phyloP scores from a whole-genome alignment of 2,888 invertebrate genomes.

The Aethes cnicana region DNA sequence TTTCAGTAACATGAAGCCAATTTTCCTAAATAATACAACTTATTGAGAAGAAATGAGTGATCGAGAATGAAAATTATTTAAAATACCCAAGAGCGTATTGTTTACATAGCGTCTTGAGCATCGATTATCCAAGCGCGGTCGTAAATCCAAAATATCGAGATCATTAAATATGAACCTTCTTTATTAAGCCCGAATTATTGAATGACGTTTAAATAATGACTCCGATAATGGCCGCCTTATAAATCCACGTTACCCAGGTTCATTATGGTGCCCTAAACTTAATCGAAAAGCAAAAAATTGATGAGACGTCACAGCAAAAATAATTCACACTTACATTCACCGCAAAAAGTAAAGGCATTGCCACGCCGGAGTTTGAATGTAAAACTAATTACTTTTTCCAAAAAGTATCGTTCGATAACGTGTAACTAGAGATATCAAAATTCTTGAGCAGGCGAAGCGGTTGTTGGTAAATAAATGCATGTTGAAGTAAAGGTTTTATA shows the following conservation, averaged over 20 bases:
- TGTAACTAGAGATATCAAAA: neutral
- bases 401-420: neutral
- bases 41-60: neutral
- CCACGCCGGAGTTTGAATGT: neutral
- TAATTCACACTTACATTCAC: slow-evolving; percentile 46
- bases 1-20: no score
- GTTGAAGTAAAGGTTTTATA: no score
- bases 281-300: slow-evolving; percentile 61
- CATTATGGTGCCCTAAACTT: slow-evolving; percentile 54
- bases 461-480: no score
- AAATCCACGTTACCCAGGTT: slow-evolving; percentile 44
- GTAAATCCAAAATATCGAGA: slow-evolving; percentile 17
- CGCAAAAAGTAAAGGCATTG: slow-evolving; percentile 14
- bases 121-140: neutral
- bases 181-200: slow-evolving; percentile 26
- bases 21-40: no score
- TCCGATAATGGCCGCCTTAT: slow-evolving; percentile 39
- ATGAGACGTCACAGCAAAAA: slow-evolving; percentile 57
- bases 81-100: slow-evolving; percentile 1
- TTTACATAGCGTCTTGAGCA: slow-evolving; percentile 13
- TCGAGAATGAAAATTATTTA: slow-evolving; percentile 4
- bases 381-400: neutral
- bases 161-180: slow-evolving; percentile 30
- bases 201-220: slow-evolving; percentile 28
- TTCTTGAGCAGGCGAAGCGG: no score